Evolutionary conservation across 2,797 vertebrate species (phyloP), one percentile per base, ranked within the genome.

Genomic region (Xiphorhynchus erythropygius): DNA sequence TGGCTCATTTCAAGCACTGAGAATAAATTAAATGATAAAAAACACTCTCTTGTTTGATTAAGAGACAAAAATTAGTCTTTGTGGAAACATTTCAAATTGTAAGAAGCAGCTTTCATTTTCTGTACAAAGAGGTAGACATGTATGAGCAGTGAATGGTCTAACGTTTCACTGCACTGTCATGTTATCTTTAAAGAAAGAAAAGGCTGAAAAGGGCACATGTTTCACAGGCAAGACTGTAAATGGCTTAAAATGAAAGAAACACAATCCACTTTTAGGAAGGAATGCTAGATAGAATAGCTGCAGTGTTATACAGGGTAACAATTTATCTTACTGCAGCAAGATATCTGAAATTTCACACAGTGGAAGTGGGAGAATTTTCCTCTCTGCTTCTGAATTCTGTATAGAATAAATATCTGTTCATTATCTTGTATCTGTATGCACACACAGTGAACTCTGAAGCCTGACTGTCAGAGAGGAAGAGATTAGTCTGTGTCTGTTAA

Each of bases 1-100:
- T 98, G 96, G 94, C 75, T 87, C 79, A 91, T 97, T 98, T 97
- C 79, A 97, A 96, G 89, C 77, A 95, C 90, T 95, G 94, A 91
- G 95, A 98, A 96, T 96, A 97, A 98, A 97, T 97, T 96, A 97
- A 97, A 97, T 90, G 89, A 97, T 97, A 98, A 97, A 97, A 79
- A 47, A 78, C 5, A 6, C 62, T 96, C 42, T 77, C 87, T 96
- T 94, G 57, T 92, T 95, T 97, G 90, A 94, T 95, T 97, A 94
- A 93, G 86, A 94, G 92, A 83, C 88, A 68, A 97, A 96, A 97
- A 96, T 94, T 97, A 96, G 97, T 97, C 60, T 60, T 93, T 94
- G 81, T 96, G 90, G 89, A 96, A 97, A 90, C 71, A 25, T 94
- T 97, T 97, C 89, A 96, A 89, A 94, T 79, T 68, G 49, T 88